Evolutionary conservation across 2,797 vertebrate genomes (phyloP), one percentile per base, ranked within the genome.

Genomic region (Melanotaenia boesemani): DNA sequence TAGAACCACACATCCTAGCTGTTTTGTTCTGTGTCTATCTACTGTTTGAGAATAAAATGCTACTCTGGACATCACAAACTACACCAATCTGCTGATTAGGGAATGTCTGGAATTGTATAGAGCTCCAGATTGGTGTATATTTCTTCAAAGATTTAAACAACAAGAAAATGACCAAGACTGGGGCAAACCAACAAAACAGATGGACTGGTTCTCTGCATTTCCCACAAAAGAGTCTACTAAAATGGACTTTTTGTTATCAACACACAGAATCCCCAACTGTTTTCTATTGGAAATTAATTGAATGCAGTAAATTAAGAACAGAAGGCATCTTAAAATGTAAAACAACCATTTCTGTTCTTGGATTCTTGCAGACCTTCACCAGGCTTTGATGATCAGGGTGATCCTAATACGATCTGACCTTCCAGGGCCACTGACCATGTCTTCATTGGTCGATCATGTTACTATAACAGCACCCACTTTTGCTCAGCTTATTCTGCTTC

Each of bases 391-490:
- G 6, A 67, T 57, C 24, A 30, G 15, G 50, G 65, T 83, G 85
- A 86, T 80, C 4, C 44, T 88, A 76, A 88, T 86, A 54, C 68
- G 80, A 18, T 78, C 26, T 56, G 26, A 56, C 54, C 59, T 67
- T 68, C 3, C 59, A 63, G 66, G 87, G 82, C 89, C 86, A 85
- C 20, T 63, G 54, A 72, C 70, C 75, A 76, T 82, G 82, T 61
- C 83, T 71, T 80, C 70, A 0, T 74, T 52, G 46, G 20, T 48
- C 46, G 10, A 20, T 9, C 20, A n/a, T n/a, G 46, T n/a, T 48
- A 48, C 20, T 48, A 48, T 48, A 20, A 48, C n/a, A 24, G 61
- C 71, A 26, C 13, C 1, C 24, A 28, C 12, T 24, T 44, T 67
- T 36, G 18, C 13, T 59, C 41, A 20, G 22, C 30, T 3, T 4